Evolutionary conservation across 1,140 invertebrate species (phyloP).

Genomic region (Drosophila gunungcola): DNA sequence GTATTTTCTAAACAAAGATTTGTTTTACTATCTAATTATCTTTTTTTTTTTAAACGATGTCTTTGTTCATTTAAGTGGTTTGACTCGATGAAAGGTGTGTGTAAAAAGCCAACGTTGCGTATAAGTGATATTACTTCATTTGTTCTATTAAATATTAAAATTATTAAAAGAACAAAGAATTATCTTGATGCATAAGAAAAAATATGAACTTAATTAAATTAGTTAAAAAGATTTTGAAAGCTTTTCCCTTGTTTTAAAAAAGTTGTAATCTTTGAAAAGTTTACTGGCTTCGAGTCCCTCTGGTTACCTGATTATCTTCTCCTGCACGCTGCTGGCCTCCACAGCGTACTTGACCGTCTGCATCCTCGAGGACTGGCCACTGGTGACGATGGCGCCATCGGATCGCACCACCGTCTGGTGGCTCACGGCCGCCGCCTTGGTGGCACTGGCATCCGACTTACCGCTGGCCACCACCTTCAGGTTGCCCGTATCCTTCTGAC

Average conservation of each 20-base stretch:
- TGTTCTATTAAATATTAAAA: neutral
- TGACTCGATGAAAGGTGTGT: neutral
- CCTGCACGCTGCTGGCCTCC: conserved; percentile 77
- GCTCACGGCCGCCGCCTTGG: conserved; percentile 43
- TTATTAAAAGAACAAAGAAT: too few relatives aligned
- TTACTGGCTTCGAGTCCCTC: neutral
- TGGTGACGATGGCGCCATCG: conserved; percentile 70
- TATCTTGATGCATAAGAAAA: too few relatives aligned
- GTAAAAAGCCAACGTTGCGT: neutral
- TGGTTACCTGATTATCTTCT: conserved; percentile 78
- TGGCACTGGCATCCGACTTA: conserved; percentile 60
- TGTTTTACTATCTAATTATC: too few relatives aligned
- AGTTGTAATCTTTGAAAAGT: neutral
- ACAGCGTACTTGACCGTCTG: conserved; percentile 75
- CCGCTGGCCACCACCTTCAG: conserved; percentile 46
- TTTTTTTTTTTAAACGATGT: too few relatives aligned
- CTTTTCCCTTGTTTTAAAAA: neutral
- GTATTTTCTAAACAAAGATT: too few relatives aligned
- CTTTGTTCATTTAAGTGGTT: too few relatives aligned
- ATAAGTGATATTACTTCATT: neutral
- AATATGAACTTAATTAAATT: too few relatives aligned
- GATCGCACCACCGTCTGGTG: conserved; percentile 54
- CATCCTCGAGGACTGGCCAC: conserved; percentile 48
- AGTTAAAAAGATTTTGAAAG: too few relatives aligned
- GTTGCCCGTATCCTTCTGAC: conserved; percentile 41